Evolutionary conservation across 2,113 vertebrate species (phyloP).

Genomic region (Delphinus delphis): DNA sequence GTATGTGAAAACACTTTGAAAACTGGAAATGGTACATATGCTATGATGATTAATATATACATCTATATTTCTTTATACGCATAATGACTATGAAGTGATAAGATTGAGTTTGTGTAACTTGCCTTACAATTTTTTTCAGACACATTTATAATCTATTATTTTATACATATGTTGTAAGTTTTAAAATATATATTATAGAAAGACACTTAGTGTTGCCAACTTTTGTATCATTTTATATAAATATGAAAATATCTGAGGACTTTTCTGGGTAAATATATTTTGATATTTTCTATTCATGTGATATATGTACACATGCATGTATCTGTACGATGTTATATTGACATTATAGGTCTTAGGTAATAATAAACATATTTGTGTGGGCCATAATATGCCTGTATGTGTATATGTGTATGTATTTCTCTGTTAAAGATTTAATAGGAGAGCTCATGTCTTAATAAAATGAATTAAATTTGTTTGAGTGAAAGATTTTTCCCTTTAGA

Average conservation of each 20-base stretch:
- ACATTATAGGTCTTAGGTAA: constrained; percentile 1
- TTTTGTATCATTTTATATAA: constrained; percentile 57
- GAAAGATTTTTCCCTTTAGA: constrained; percentile 28
- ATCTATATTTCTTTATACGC: constrained; percentile 25
- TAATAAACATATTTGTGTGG: constrained; percentile 30
- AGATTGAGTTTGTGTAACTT: constrained; percentile 4
- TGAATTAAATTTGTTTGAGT: constrained; percentile 54
- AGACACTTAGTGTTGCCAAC: background rate
- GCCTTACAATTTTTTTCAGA: constrained; percentile 16
- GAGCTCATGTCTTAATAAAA: constrained; percentile 43
- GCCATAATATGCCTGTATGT: background rate
- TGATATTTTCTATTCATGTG: constrained; percentile 29
- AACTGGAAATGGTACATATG: constrained; percentile 25
- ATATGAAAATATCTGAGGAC: constrained; percentile 47
- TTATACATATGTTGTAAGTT: constrained; percentile 13
- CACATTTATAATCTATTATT: background rate
- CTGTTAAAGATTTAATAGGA: constrained; percentile 35
- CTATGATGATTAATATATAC: constrained; percentile 12
- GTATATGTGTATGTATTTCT: background rate
- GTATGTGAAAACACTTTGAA: constrained; percentile 55
- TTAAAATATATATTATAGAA: constrained; percentile 43
- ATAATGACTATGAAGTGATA: constrained; percentile 21
- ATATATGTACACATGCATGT: background rate
- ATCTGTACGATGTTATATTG: background rate
- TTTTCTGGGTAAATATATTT: constrained; percentile 41